Percentiles rank a stretch among this genome's conserved stretches.
Conservation (phyloP, 2,888 invertebrate genomes). For the Coenonympha glycerion region DNA sequence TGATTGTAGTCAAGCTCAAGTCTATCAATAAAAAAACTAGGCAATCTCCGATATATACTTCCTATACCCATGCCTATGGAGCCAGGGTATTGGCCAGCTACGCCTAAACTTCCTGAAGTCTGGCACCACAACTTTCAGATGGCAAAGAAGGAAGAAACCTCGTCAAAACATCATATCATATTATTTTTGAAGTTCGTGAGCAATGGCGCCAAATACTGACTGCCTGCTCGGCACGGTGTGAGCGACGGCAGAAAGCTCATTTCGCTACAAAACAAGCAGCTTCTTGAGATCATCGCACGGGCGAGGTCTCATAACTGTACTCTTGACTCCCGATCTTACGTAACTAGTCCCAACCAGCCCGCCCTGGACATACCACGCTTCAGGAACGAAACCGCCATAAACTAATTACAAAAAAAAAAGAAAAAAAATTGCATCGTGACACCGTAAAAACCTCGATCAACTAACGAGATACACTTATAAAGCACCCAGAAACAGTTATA, state of each 20-base stretch:
- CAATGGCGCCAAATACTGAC: not conserved
- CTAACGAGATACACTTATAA: conserved; percentile 9
- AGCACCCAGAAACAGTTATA: conserved; percentile 21
- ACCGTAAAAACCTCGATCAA: conserved; percentile 13
- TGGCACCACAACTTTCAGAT: too few relatives aligned
- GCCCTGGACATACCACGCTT: conserved; percentile 52
- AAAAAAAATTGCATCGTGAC: not conserved
- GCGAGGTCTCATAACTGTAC: conserved; percentile 74
- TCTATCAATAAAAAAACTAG: too few relatives aligned
- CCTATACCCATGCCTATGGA: too few relatives aligned
- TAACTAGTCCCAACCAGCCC: conserved; percentile 66
- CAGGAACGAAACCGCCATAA: conserved; percentile 13
- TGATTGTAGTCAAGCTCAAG: too few relatives aligned
- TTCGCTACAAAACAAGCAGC: conserved; percentile 68
- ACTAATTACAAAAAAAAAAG: not conserved
- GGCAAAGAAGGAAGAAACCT: too few relatives aligned
- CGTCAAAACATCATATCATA: too few relatives aligned
- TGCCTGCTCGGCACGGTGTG: conserved; percentile 40
- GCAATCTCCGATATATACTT: too few relatives aligned
- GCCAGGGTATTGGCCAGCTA: too few relatives aligned
- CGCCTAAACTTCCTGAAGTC: too few relatives aligned
- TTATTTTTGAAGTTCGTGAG: not conserved
- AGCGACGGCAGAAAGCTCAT: conserved; percentile 58
- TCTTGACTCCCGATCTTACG: conserved; percentile 64
- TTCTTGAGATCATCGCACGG: conserved; percentile 70